A percentile compares a stretch with the other conserved stretches of the same genome.
phyloP scores from a whole-genome alignment of 1,140 invertebrate genomes.

The Solenopsis fugax region DNA sequence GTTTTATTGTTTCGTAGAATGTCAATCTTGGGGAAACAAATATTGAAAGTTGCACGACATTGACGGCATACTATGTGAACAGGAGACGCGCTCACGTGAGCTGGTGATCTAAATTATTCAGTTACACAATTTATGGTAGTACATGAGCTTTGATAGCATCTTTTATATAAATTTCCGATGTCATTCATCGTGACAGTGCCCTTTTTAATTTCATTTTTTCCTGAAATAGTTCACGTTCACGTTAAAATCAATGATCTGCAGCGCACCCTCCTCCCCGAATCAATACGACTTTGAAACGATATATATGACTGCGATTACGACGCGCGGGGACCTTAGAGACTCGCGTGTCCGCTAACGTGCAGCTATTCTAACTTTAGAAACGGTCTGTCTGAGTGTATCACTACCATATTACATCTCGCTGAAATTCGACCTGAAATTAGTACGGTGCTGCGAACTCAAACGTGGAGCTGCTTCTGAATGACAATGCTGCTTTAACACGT shows the following conservation, averaged over 20 bases:
- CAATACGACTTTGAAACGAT: conserved; percentile 53
- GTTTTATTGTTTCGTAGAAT: conserved; percentile 29
- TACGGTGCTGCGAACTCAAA: not conserved
- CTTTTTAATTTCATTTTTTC: not conserved
- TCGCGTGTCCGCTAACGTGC: conserved; percentile 4
- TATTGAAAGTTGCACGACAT: conserved; percentile 14
- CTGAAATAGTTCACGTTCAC: not conserved
- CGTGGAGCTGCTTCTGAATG: not conserved
- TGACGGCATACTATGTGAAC: not conserved
- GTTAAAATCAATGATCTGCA: conserved; percentile 29
- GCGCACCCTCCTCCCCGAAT: conserved; percentile 38
- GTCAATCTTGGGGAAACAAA: not conserved
- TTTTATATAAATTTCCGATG: not conserved
- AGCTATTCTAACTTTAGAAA: conserved; percentile 74
- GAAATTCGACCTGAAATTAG: not conserved
- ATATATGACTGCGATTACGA: conserved; percentile 45
- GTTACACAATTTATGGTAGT: not conserved
- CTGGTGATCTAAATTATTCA: not conserved
- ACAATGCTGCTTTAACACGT: conserved; percentile 12
- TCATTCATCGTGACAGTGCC: not conserved
- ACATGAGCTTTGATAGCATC: not conserved
- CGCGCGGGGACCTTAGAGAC: conserved; percentile 4
- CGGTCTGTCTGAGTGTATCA: conserved; percentile 35
- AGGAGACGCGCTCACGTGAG: not conserved
- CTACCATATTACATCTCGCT: not conserved